A percentile compares a stretch with the other conserved stretches of the same genome.
phyloP scores from a whole-genome alignment of 2,113 vertebrate species.

The Malurus cyaneus region DNA sequence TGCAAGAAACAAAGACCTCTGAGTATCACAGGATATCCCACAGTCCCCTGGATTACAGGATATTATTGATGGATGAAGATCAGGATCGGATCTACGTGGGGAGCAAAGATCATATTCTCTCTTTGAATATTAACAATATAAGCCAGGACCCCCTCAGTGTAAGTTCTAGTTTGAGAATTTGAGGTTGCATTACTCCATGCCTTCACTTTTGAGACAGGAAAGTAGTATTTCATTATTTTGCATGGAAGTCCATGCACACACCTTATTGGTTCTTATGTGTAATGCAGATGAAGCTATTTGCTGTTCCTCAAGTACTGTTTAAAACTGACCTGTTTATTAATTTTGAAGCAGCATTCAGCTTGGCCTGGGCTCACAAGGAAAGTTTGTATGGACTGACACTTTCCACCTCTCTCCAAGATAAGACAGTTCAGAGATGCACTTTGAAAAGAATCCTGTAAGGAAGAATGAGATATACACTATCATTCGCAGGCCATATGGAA shows the following conservation, averaged over 20 bases:
- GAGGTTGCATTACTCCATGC: not conserved
- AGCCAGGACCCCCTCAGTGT: conserved; percentile 89
- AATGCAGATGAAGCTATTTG: not conserved
- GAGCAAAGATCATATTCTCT: conserved; percentile 95
- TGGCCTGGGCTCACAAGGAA: not conserved
- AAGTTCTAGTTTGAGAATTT: conserved; percentile 63
- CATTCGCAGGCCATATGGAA: not conserved
- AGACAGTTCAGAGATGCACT: not conserved
- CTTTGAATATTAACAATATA: conserved; percentile 98
- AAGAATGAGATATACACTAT: not conserved
- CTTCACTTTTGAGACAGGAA: conserved; percentile 4
- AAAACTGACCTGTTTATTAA: not conserved
- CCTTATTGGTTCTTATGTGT: not conserved
- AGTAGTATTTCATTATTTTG: not conserved
- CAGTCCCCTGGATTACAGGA: conserved; percentile 92
- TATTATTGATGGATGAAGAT: conserved; percentile 97
- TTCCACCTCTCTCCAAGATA: not conserved
- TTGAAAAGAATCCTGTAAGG: not conserved
- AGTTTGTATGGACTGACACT: not conserved
- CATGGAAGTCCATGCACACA: not conserved
- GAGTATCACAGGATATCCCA: conserved; percentile 88
- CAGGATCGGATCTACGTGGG: conserved; percentile 97
- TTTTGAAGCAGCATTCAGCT: not conserved
- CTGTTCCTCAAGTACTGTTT: not conserved
- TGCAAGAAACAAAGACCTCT: conserved; percentile 85